A percentile compares a stretch with the other conserved stretches of the same genome.
These are phyloP conservation scores for Drosophila peninsularis DNA, from an alignment of 2,888 invertebrate genomes.

Conservation along the genomic window DNA sequence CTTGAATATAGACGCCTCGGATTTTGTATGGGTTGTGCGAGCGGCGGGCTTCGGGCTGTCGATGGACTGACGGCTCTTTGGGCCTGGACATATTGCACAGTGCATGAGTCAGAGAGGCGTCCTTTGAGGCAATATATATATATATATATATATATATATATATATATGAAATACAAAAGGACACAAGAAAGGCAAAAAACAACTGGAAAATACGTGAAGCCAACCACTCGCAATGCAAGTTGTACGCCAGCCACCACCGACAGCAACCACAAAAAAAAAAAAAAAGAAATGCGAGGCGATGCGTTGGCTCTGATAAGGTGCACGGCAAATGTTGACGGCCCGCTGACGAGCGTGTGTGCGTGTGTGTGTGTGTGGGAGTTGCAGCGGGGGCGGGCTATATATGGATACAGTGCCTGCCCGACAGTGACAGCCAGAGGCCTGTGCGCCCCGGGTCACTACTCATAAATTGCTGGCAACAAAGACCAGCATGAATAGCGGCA, in stretches of 20 bases:
- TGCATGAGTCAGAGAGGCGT: conserved; percentile 50
- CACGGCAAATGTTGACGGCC: conserved; percentile 49
- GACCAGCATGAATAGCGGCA: conserved; percentile 65
- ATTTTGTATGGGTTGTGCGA: conserved; percentile 45
- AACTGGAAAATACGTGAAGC: conserved; percentile 23
- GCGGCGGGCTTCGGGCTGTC: conserved; percentile 18
- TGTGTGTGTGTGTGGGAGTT: neutral
- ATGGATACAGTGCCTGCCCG: conserved; percentile 12
- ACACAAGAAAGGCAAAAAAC: neutral
- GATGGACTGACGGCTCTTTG: conserved; percentile 9
- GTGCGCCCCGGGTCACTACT: conserved; percentile 45
- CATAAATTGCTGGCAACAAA: conserved; percentile 60
- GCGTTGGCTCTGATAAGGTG: conserved; percentile 46
- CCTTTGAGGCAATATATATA: conserved; percentile 27
- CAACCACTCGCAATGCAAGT: conserved; percentile 13
- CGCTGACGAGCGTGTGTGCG: conserved; percentile 26
- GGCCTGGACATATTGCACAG: conserved; percentile 33
- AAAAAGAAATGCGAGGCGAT: conserved; percentile 23
- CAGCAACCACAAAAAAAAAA: conserved; percentile 16
- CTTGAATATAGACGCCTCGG: conserved; percentile 37
- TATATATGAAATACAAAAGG: conserved; percentile 5
- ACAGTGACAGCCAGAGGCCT: conserved; percentile 23
- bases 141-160: neutral
- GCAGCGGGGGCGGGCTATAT: neutral
- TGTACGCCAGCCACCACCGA: conserved; percentile 28